phyloP scores from a whole-genome alignment of 2,797 vertebrate genomes.

The Lepidocolaptes lacrymiger region DNA sequence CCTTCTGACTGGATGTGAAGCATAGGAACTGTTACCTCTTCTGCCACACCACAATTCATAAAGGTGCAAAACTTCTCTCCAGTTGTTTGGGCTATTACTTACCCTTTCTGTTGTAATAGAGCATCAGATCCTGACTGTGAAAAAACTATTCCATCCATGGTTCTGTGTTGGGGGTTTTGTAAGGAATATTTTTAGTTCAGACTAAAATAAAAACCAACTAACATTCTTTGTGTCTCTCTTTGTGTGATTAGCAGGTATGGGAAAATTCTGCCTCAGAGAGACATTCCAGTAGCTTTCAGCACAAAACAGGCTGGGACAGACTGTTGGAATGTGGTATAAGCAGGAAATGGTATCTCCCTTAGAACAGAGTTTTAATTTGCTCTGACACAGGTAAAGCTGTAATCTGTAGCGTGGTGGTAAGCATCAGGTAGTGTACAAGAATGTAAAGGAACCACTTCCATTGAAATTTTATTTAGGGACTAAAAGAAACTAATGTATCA shows the following conservation, averaged over 20 bases:
- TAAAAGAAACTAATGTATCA: background rate
- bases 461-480: background rate
- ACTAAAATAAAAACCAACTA: slow-evolving; percentile 65
- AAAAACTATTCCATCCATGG: slow-evolving; percentile 62
- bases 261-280: background rate
- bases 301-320: background rate
- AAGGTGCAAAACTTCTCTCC: slow-evolving; percentile 45
- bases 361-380: background rate
- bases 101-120: slow-evolving; percentile 41
- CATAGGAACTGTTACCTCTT: slow-evolving; percentile 15
- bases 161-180: background rate
- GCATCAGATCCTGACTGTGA: slow-evolving; percentile 27
- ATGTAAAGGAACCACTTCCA: background rate
- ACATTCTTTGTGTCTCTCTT: background rate
- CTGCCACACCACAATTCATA: background rate
- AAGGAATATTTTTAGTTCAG: slow-evolving; percentile 39
- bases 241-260: background rate
- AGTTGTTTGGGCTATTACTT: background rate
- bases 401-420: background rate
- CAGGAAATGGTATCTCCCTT: background rate
- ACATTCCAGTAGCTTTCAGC: background rate
- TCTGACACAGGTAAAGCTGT: background rate
- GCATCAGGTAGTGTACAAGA: background rate
- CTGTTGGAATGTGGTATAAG: background rate
- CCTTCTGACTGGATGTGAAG: background rate